These are phyloP conservation scores for Augochlorella aurata DNA, from an alignment of 2,888 invertebrate genomes.

Conservation along the genomic window DNA sequence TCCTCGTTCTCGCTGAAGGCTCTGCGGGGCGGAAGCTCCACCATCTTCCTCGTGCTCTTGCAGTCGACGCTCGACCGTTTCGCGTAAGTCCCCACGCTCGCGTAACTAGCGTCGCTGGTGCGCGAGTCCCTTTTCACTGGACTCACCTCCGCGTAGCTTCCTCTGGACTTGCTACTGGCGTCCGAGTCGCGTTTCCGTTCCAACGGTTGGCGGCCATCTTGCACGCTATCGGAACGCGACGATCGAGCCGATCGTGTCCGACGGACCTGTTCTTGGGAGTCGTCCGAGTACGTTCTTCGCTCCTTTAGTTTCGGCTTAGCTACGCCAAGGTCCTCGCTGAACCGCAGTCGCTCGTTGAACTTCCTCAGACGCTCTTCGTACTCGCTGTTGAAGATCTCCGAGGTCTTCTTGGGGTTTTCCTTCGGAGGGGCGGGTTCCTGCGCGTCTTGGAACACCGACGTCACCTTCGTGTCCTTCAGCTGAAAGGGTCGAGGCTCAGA, in stretches of 20 bases:
- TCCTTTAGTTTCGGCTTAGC: slow-evolving; percentile 55
- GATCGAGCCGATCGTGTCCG: slow-evolving; percentile 4
- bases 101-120: slow-evolving; percentile 63
- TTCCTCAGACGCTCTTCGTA: slow-evolving; percentile 63
- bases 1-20: slow-evolving; percentile 72
- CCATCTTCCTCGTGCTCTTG: slow-evolving; percentile 51
- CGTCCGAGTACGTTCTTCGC: slow-evolving; percentile 74
- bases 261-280: slow-evolving; percentile 69
- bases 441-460: slow-evolving; percentile 17
- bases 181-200: slow-evolving; percentile 56
- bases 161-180: slow-evolving; percentile 50
- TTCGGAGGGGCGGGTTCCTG: background rate
- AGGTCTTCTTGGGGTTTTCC: background rate
- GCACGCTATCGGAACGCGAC: slow-evolving; percentile 3
- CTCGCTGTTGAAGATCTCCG: slow-evolving; percentile 42
- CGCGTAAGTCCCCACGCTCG: slow-evolving; percentile 44
- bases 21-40: slow-evolving; percentile 67
- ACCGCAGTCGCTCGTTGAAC: slow-evolving; percentile 64
- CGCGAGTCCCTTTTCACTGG: slow-evolving; percentile 56
- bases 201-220: background rate
- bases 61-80: slow-evolving; percentile 70
- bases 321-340: slow-evolving; percentile 63
- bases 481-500: background rate
- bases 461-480: slow-evolving; percentile 51
- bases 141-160: slow-evolving; percentile 41